phyloP scores from a whole-genome alignment of 2,888 invertebrate species.

The Heliconius aoede region DNA sequence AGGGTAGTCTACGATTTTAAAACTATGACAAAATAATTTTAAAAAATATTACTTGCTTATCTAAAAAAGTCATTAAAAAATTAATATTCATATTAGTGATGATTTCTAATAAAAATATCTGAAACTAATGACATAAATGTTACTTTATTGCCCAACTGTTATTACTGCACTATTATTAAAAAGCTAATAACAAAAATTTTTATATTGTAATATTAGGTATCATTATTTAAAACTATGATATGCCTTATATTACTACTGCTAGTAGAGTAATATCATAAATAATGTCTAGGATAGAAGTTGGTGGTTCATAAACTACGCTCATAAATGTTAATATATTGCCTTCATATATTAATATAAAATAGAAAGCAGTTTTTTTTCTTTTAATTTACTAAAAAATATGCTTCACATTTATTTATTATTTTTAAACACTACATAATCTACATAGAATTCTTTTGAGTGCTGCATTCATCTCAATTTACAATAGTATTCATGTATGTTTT shows the following conservation, averaged over 20 bases:
- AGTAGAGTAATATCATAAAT: conserved; percentile 12
- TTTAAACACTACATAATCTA: too few species aligned
- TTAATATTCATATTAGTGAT: too few species aligned
- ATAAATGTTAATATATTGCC: conserved; percentile 2
- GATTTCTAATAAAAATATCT: too few species aligned
- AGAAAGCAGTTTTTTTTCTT: too few species aligned
- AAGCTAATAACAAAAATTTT: not conserved
- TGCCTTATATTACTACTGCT: not conserved
- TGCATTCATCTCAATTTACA: too few species aligned
- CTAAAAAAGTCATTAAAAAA: too few species aligned
- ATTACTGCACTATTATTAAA: not conserved
- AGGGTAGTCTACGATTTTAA: not conserved
- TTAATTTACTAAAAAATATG: too few species aligned
- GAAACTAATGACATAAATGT: not conserved
- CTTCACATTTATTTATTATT: too few species aligned
- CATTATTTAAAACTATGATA: conserved; percentile 8
- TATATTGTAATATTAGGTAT: not conserved
- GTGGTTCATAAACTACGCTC: conserved; percentile 3
- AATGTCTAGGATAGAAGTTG: not conserved
- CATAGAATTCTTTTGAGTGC: too few species aligned
- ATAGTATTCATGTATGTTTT: too few species aligned
- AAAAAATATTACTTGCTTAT: not conserved
- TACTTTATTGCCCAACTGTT: not conserved
- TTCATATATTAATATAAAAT: not conserved
- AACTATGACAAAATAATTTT: not conserved